Evolutionary conservation across 2,888 invertebrate species (phyloP).

Genomic region (Norana najaformis): DNA sequence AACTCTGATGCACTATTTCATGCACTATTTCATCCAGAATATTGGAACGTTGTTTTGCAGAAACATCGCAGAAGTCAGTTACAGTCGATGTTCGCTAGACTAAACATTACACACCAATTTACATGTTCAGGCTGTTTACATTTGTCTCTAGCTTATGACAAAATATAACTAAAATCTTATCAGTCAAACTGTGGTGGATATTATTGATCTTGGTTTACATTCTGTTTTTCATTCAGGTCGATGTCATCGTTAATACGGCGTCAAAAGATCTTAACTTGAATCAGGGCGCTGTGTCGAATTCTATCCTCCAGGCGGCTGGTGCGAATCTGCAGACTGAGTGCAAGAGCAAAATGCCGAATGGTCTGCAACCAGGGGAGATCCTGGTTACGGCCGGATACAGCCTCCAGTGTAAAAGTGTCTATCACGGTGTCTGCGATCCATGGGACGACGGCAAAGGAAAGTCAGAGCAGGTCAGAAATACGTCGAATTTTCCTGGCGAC

Average conservation of each 20-base stretch:
- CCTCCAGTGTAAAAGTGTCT: conserved; percentile 23
- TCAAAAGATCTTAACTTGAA: conserved; percentile 39
- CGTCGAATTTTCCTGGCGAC: background rate
- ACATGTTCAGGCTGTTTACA: too few relatives aligned
- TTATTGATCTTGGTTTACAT: too few relatives aligned
- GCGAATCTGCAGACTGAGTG: conserved; percentile 26
- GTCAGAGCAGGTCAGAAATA: conserved; percentile 14
- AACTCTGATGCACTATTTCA: too few relatives aligned
- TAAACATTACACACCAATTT: too few relatives aligned
- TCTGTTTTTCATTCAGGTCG: conserved; percentile 49
- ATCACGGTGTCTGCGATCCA: background rate
- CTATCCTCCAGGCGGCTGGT: conserved; percentile 29
- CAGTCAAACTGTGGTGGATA: too few relatives aligned
- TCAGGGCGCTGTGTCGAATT: conserved; percentile 23
- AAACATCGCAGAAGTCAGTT: too few relatives aligned
- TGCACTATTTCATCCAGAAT: too few relatives aligned
- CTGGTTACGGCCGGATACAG: conserved; percentile 17
- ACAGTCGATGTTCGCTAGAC: too few relatives aligned
- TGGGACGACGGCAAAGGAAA: conserved; percentile 25
- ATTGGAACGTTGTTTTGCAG: too few relatives aligned
- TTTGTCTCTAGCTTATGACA: too few relatives aligned
- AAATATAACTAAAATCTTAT: too few relatives aligned
- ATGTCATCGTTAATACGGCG: conserved; percentile 51
- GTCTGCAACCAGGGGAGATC: conserved; percentile 5
- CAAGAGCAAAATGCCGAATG: conserved; percentile 1